Evolutionary conservation across 2,888 invertebrate species (phyloP).

Genomic region (Drosophila gaucha): DNA sequence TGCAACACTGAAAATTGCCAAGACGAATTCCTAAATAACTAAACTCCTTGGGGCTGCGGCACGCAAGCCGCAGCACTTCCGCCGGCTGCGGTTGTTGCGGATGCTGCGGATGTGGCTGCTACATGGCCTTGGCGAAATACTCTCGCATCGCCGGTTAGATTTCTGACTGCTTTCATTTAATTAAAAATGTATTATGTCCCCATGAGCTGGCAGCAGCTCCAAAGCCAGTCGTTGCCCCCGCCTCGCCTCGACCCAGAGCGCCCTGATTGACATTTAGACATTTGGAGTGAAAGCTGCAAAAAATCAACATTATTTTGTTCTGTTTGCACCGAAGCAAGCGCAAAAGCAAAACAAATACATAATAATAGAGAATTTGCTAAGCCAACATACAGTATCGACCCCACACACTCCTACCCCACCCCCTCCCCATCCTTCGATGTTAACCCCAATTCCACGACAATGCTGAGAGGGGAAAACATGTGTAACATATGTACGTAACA

Average conservation of each 20-base stretch:
- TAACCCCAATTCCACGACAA: too few species aligned
- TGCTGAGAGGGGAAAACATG: conserved; percentile 21
- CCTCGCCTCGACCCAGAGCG: not conserved
- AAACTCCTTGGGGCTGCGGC: conserved; percentile 34
- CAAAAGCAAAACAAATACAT: conserved; percentile 57
- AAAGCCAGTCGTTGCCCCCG: not conserved
- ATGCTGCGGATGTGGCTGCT: conserved; percentile 31
- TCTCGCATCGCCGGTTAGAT: conserved; percentile 21
- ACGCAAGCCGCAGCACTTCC: conserved; percentile 59
- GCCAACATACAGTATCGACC: too few species aligned
- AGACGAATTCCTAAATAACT: conserved; percentile 48
- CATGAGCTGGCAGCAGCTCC: conserved; percentile 30
- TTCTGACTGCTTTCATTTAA: conserved; percentile 69
- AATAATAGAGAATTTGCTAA: conserved; percentile 59
- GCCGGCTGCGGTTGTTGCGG: conserved; percentile 37
- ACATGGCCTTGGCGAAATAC: conserved; percentile 6
- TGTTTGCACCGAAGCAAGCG: conserved; percentile 43
- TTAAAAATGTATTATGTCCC: conserved; percentile 66
- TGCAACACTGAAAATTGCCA: conserved; percentile 35
- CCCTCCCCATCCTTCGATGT: not conserved
- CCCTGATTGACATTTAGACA: conserved; percentile 61
- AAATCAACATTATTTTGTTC: conserved; percentile 56
- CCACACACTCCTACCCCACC: not conserved
- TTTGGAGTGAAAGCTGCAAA: conserved; percentile 61
- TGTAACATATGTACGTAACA: too few species aligned